Evolutionary conservation across 2,113 vertebrate species (phyloP), one percentile per base, ranked within the genome.

Genomic region (Myotis yumanensis): DNA sequence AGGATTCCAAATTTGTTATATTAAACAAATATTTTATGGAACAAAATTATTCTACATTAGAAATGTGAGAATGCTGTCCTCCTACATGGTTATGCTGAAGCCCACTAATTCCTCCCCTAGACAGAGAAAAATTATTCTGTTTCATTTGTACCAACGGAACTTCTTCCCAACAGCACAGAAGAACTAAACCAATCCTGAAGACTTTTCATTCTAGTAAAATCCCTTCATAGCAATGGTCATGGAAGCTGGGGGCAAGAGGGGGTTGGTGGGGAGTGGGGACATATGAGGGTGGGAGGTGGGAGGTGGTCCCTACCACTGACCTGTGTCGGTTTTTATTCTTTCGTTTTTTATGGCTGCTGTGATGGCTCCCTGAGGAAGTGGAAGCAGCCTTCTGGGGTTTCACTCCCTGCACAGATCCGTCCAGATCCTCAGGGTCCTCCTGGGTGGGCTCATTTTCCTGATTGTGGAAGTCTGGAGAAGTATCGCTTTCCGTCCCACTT

Each of bases 251-350:
- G 71, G 62, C 4, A 11, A 9, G 37, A 25, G 40, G 71, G 66
- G 17, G 7, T 7, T 0, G 66, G 66, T 10, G 7, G 11, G 72
- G 15, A 11, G 51, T 0, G 1, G 22, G 8, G 35, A 66, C 28
- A 64, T 68, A 32, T 17, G 30, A 15, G 23, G 16, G 16, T 59
- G 2, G 3, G 51, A 51, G 16, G 43, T 30, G 32, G 43, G 72
- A 23, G 6, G 30, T 11, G 75, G 88, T 87, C 72, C 93, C 73
- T 51, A 30, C 94, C 97, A 98, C 98, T 98, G 97, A 99, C 99
- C 99, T 99, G 99, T 99, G 99, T 96, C 99, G 98, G 97, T 99
- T 99, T 98, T 99, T 99, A 98, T 99, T 99, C 98, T 99, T 99
- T 97, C 99, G 97, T 96, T 99, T 99, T 99, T 99, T 99, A 98